These are phyloP conservation scores for Fratercula arctica DNA, from an alignment of 2,797 vertebrate species.

Conservation along the genomic window DNA sequence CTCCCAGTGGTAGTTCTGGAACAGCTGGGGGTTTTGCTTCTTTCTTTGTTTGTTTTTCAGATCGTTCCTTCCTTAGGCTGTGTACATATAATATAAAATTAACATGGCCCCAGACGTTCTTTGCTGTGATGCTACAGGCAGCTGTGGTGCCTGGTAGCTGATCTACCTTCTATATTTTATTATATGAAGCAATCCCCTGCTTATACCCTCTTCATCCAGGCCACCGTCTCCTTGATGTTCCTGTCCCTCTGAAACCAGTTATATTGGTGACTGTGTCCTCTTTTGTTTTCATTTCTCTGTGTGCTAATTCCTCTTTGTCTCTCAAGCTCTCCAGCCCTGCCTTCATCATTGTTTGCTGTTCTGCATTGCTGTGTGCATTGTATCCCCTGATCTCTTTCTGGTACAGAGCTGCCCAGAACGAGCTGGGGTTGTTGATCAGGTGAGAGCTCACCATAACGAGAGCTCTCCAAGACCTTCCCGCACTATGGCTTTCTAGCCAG, in stretches of 20 bases:
- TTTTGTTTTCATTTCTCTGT: constrained; percentile 61
- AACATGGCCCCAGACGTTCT: background rate
- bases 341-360: constrained; percentile 67
- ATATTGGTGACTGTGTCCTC: constrained; percentile 43
- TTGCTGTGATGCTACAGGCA: background rate
- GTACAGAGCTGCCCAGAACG: constrained; percentile 59
- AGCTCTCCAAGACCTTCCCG: background rate
- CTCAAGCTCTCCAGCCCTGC: constrained; percentile 49
- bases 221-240: background rate
- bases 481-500: background rate
- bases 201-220: background rate
- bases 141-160: background rate
- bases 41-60: background rate
- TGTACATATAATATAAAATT: background rate
- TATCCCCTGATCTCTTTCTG: constrained; percentile 58
- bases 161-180: background rate
- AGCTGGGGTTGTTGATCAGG: constrained; percentile 40
- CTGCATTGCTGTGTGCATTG: constrained; percentile 45
- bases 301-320: constrained; percentile 64
- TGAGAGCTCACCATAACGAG: constrained; percentile 16
- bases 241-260: constrained; percentile 38
- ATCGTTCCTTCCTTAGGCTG: background rate
- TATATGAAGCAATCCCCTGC: background rate
- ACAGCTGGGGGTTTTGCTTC: background rate
- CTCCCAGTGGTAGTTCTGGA: background rate